Percentiles rank a stretch among this genome's conserved stretches.
These are phyloP conservation scores for Tiliacea aurago DNA, from an alignment of 2,888 invertebrate genomes.

Conservation along the genomic window DNA sequence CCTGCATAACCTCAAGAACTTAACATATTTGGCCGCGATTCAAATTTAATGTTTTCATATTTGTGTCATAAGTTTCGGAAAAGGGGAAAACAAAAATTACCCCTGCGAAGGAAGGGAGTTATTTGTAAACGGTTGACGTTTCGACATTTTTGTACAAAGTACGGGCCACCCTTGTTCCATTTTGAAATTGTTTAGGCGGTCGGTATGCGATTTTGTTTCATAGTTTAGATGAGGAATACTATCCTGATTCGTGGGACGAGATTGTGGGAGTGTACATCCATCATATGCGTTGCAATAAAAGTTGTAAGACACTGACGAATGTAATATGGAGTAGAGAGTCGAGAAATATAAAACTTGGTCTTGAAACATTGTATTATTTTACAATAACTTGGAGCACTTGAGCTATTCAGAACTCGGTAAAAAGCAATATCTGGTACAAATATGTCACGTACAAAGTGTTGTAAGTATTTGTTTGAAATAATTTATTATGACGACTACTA, in stretches of 20 bases:
- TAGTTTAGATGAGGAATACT: constrained; percentile 75
- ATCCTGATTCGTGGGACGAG: constrained; percentile 73
- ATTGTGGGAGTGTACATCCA: constrained; percentile 81
- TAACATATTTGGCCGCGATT: constrained; percentile 88
- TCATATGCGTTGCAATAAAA: constrained; percentile 87
- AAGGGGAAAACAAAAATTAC: constrained; percentile 87
- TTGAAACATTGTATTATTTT: constrained; percentile 79
- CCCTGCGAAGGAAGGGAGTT: constrained; percentile 82
- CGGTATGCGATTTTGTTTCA: constrained; percentile 82
- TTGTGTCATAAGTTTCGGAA: constrained; percentile 87
- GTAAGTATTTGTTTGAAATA: constrained; percentile 51
- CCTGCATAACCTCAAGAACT: constrained; percentile 81
- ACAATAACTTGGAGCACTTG: constrained; percentile 72
- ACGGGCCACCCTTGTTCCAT: constrained; percentile 80
- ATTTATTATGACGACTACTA: constrained; percentile 51
- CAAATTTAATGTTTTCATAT: constrained; percentile 89
- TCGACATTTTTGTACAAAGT: constrained; percentile 88
- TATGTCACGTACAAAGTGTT: constrained; percentile 60
- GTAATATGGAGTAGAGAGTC: constrained; percentile 80
- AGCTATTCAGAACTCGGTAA: constrained; percentile 69
- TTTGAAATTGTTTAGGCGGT: constrained; percentile 86
- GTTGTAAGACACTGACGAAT: constrained; percentile 88
- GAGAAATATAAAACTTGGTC: constrained; percentile 79
- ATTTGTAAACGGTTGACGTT: constrained; percentile 89
- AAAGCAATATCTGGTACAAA: constrained; percentile 64